Percentiles rank a stretch among this genome's conserved stretches.
These are phyloP conservation scores for Drosophila kokeensis DNA, from an alignment of 2,888 invertebrate species.

Conservation along the genomic window DNA sequence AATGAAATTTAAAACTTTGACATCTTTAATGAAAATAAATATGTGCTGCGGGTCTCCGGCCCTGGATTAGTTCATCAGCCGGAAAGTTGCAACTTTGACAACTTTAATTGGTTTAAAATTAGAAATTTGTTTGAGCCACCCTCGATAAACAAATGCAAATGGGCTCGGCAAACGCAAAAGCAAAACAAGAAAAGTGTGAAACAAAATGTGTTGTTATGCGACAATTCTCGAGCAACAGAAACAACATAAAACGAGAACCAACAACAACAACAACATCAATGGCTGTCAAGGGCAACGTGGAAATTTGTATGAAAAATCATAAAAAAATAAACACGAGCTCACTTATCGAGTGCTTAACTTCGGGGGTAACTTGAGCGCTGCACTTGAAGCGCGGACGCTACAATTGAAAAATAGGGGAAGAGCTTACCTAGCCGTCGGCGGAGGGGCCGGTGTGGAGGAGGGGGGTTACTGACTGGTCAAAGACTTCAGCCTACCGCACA, in stretches of 20 bases:
- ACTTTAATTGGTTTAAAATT: slow-evolving; percentile 79
- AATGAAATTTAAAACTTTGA: slow-evolving; percentile 76
- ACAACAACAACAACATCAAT: slow-evolving; percentile 44
- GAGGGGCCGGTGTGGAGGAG: not conserved
- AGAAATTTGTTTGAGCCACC: slow-evolving; percentile 44
- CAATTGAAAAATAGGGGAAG: slow-evolving; percentile 1
- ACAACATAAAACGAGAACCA: slow-evolving; percentile 8
- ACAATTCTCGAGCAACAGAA: slow-evolving; percentile 6
- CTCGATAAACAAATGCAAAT: slow-evolving; percentile 62
- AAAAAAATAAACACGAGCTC: slow-evolving; percentile 44
- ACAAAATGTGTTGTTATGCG: slow-evolving; percentile 36
- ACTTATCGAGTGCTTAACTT: slow-evolving; percentile 73
- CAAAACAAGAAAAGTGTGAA: slow-evolving; percentile 41
- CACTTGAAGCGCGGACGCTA: slow-evolving; percentile 31
- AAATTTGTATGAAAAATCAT: slow-evolving; percentile 33
- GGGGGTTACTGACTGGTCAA: slow-evolving; percentile 35
- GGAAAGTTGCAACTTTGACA: slow-evolving; percentile 66
- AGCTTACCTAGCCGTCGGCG: not conserved
- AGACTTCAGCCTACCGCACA: slow-evolving; percentile 54
- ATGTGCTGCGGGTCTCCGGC: slow-evolving; percentile 28
- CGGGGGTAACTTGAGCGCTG: slow-evolving; percentile 45
- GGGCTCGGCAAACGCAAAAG: slow-evolving; percentile 1
- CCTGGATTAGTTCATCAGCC: slow-evolving; percentile 65
- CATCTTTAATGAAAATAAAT: slow-evolving; percentile 79
- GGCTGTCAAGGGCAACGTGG: slow-evolving; percentile 65